Conservation (phyloP, 2,888 invertebrate species). For the Heliconius ethilla region DNA sequence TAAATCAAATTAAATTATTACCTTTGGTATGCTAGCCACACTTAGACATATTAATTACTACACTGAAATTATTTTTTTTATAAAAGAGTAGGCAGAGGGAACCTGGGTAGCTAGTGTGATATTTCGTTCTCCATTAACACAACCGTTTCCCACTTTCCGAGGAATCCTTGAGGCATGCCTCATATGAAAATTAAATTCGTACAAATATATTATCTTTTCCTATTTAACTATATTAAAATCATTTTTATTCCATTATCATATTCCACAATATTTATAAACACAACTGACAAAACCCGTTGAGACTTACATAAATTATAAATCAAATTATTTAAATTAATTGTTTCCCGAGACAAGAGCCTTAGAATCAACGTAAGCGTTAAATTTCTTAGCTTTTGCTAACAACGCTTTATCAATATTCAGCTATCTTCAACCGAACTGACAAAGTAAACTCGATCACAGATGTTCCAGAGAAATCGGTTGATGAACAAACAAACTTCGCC, state of each 20-base stretch:
- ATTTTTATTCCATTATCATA: neutral
- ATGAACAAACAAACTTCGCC: slow-evolving; percentile 28
- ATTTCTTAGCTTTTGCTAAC: slow-evolving; percentile 1
- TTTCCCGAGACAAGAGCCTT: neutral
- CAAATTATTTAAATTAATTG: neutral
- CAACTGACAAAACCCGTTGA: neutral
- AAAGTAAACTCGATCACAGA: slow-evolving; percentile 25
- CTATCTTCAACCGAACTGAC: slow-evolving; percentile 26
- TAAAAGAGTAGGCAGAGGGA: no score
- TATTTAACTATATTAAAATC: no score
- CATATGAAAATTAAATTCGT: no score
- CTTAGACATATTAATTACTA: no score
- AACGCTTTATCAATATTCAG: slow-evolving; percentile 17
- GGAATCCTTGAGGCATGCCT: no score
- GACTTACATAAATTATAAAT: neutral
- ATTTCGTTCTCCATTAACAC: neutral
- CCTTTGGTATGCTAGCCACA: no score
- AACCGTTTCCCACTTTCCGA: neutral
- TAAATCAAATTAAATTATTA: no score
- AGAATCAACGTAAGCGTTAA: neutral
- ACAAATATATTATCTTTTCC: no score
- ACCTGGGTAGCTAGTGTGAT: neutral
- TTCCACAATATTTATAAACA: no score
- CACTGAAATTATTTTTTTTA: no score
- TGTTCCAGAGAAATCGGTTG: slow-evolving; percentile 22